Evolutionary conservation across 2,797 vertebrate species (phyloP), one percentile per base, ranked within the genome.

Genomic region (Sphenodon punctatus): DNA sequence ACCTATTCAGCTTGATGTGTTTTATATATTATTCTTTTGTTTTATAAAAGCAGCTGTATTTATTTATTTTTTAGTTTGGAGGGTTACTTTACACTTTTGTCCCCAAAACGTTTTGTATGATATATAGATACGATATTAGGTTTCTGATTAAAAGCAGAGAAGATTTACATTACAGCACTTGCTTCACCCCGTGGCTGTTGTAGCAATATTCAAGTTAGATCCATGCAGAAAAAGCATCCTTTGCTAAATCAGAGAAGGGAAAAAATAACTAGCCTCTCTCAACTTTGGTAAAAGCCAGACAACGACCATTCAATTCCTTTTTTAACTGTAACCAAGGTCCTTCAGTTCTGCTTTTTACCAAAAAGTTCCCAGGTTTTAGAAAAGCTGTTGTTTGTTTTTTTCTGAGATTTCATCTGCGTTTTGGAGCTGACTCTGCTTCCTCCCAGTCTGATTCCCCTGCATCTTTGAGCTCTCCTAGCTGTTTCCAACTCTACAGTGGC

Each of bases 131-230:
- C n/a, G n/a, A n/a, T n/a, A n/a, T n/a, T n/a, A n/a, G n/a, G n/a
- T 82, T 56, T 13, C 67, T 69, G 32, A 42, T n/a, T 17, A 27
- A 67, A 77, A 73, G 61, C 73, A 72, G 48, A 81, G 46, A 42
- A n/a, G 8, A 27, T 45, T 11, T 46, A 34, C 66, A 13, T 32
- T 76, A 61, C 48, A 69, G 32, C 39, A 41, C 13, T 19, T 68
- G 45, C 38, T 34, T 9, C 8, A 43, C 61, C 5, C 12, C 71
- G 78, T 61, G 86, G 17, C 15, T 69, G 23, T 48, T 53, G 80
- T 1, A 0, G 3, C 34, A 53, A 0, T 10, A 2, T 77, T 64
- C 0, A 0, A 4, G 67, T 46, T n/a, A 25, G 61, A 55, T 7
- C 34, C 51, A n/a, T 67, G 42, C 13, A 23, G 71, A 8, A 87